These are phyloP conservation scores for Ceraclea dissimilis DNA, from an alignment of 2,888 invertebrate species.

Conservation along the genomic window DNA sequence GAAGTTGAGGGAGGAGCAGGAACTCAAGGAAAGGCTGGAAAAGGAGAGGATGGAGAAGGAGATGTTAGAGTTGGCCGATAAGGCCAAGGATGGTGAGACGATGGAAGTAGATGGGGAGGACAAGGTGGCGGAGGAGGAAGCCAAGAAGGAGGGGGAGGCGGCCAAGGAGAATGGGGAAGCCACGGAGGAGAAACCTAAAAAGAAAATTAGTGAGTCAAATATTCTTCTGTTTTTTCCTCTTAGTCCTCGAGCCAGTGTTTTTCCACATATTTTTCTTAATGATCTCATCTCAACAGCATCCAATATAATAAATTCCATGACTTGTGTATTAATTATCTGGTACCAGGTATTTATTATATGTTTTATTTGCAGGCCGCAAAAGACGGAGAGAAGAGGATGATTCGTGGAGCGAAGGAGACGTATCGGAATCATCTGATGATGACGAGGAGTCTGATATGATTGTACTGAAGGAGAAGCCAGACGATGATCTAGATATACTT, in stretches of 20 bases:
- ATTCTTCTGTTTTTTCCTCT: neutral
- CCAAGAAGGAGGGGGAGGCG: neutral
- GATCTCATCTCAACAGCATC: no score
- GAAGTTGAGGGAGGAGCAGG: conserved; percentile 2
- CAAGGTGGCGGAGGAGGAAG: neutral
- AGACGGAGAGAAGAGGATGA: conserved; percentile 7
- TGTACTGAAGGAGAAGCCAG: conserved; percentile 5
- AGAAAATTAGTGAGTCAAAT: neutral
- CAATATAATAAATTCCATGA: no score
- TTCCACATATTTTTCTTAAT: no score
- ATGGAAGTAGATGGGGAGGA: conserved; percentile 4
- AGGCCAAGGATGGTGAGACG: neutral
- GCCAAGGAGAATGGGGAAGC: neutral
- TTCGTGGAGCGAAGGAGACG: conserved; percentile 7
- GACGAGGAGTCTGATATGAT: conserved; percentile 3
- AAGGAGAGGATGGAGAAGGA: conserved; percentile 1
- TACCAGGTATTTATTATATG: no score
- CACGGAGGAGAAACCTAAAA: neutral
- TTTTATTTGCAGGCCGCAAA: conserved; percentile 6
- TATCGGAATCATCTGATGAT: neutral
- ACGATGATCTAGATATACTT: conserved; percentile 1
- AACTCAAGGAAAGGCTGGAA: neutral
- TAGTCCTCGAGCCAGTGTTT: neutral
- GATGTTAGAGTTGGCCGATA: neutral
- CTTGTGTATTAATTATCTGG: no score